A percentile compares a stretch with the other conserved stretches of the same genome.
Evolutionary conservation across 2,888 invertebrate species (phyloP).

Genomic region (Caenorhabditis japonica): DNA sequence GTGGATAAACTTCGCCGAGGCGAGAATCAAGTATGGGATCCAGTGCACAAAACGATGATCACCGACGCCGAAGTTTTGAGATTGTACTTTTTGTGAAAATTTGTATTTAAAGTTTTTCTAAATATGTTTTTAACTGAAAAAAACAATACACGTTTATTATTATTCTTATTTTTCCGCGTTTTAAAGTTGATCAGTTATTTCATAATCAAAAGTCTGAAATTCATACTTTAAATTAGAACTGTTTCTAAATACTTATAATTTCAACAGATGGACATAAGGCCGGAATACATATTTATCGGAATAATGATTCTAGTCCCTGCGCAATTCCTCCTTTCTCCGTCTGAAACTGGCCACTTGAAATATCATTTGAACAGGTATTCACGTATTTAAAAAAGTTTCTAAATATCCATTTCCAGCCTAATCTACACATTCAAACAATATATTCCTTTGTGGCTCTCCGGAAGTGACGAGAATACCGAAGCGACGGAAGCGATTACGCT

Average conservation of each 20-base stretch:
- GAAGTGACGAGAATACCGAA: conserved; percentile 1
- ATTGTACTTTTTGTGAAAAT: conserved; percentile 92
- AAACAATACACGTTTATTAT: background rate
- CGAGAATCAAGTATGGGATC: conserved; percentile 91
- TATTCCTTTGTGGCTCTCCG: conserved; percentile 12
- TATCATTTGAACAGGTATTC: conserved; percentile 55
- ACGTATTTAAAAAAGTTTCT: too few relatives aligned
- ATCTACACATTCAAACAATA: conserved; percentile 15
- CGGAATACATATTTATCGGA: conserved; percentile 54
- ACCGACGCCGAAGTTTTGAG: conserved; percentile 86
- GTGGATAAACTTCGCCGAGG: conserved; percentile 80
- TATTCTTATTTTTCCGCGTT: background rate
- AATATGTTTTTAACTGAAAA: background rate
- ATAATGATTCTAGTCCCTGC: conserved; percentile 66
- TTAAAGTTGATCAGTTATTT: too few relatives aligned
- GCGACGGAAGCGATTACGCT: conserved; percentile 6
- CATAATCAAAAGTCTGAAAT: background rate
- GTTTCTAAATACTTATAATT: background rate
- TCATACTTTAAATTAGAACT: background rate
- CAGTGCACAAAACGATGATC: conserved; percentile 81
- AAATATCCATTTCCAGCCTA: conserved; percentile 21
- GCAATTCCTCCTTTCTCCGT: conserved; percentile 66
- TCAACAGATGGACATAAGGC: conserved; percentile 56
- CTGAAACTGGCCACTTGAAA: conserved; percentile 64
- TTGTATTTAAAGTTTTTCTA: background rate